Conservation (phyloP, 1,140 invertebrate species). For the Drosophila melanica region DNA sequence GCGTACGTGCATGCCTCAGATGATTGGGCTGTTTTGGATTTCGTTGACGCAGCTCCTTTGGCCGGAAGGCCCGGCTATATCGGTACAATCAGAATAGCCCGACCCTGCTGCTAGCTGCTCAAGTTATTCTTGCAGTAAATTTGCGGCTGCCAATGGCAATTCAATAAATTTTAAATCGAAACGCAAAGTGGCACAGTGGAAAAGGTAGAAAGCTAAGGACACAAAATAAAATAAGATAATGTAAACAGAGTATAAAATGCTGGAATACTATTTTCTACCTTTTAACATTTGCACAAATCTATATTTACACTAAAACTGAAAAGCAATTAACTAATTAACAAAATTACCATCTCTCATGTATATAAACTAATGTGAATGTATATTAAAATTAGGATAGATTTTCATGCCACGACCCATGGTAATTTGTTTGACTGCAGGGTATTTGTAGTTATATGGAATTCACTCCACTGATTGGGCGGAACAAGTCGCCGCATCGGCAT, state of each 20-base stretch:
- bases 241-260: neutral
- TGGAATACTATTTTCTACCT: too few species aligned
- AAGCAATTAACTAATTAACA: too few species aligned
- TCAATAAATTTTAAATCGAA: constrained; percentile 60
- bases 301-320: too few species aligned
- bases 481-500: constrained; percentile 22
- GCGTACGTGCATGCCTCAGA: constrained; percentile 19
- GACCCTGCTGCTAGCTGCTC: constrained; percentile 28
- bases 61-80: constrained; percentile 3
- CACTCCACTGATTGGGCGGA: constrained; percentile 54
- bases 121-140: constrained; percentile 44
- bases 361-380: too few species aligned
- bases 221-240: neutral
- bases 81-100: constrained; percentile 16
- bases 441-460: constrained; percentile 18
- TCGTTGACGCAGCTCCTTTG: constrained; percentile 59
- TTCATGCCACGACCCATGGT: neutral
- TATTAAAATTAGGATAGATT: neutral
- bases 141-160: constrained; percentile 40
- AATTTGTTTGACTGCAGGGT: neutral
- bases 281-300: too few species aligned
- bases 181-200: constrained; percentile 52
- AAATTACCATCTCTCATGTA: too few species aligned
- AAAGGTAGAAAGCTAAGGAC: neutral
- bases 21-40: constrained; percentile 38